Conservation (phyloP, 2,888 invertebrate genomes). For the Athrips mouffetella region DNA sequence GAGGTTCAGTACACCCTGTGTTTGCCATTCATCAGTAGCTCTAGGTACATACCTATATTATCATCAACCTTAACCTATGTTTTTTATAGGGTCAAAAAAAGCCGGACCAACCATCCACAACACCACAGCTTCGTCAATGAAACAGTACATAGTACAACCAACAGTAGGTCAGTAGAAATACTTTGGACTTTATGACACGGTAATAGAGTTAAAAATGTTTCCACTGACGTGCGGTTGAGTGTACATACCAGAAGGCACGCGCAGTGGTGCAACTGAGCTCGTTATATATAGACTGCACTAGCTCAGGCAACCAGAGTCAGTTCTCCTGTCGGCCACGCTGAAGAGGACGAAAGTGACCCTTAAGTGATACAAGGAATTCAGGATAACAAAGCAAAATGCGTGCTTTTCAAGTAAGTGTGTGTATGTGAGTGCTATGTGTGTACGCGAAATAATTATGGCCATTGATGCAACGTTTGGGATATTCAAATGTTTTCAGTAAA, state of each 20-base stretch:
- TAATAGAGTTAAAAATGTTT: too few species aligned
- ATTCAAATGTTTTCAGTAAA: too few species aligned
- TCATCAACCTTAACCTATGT: background rate
- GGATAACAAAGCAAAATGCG: conserved; percentile 49
- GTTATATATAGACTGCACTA: conserved; percentile 62
- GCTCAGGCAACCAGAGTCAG: conserved; percentile 55
- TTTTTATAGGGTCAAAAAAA: background rate
- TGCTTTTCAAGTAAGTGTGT: conserved; percentile 65
- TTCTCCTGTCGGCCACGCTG: conserved; percentile 70
- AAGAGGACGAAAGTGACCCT: conserved; percentile 74
- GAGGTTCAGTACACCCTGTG: background rate
- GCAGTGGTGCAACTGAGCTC: conserved; percentile 47
- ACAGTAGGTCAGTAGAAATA: too few species aligned
- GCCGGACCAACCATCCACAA: background rate
- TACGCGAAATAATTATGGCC: background rate
- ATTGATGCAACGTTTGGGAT: too few species aligned
- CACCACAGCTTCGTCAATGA: conserved; percentile 7
- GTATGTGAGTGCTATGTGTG: conserved; percentile 1
- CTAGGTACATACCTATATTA: too few species aligned
- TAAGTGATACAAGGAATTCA: conserved; percentile 24
- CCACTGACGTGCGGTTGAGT: too few species aligned
- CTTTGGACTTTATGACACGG: too few species aligned
- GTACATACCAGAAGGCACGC: too few species aligned
- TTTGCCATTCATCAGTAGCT: too few species aligned
- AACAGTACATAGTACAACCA: conserved; percentile 1